A percentile compares a stretch with the other conserved stretches of the same genome.
These are phyloP conservation scores for Tragelaphus scriptus DNA, from an alignment of 2,113 vertebrate species.

Conservation along the genomic window DNA sequence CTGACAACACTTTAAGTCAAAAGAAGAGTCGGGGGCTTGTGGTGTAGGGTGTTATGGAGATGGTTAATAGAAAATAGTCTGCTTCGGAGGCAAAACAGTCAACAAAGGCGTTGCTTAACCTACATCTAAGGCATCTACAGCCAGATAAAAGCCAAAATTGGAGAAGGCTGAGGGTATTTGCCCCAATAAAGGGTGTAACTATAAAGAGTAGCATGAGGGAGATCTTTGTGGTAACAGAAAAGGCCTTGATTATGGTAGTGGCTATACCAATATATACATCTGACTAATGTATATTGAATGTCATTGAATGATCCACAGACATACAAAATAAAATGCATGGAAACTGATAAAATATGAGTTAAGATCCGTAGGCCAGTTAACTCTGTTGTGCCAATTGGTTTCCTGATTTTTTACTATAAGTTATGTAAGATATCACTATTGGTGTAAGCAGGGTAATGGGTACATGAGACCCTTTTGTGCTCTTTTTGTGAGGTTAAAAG, in stretches of 20 bases:
- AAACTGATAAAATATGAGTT: not conserved
- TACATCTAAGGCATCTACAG: not conserved
- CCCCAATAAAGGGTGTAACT: not conserved
- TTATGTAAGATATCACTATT: not conserved
- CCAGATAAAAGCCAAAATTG: not conserved
- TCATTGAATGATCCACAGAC: not conserved
- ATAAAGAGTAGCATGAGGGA: not conserved
- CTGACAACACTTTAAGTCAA: not conserved
- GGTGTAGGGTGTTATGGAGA: not conserved
- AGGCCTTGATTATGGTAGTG: not conserved
- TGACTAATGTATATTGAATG: not conserved
- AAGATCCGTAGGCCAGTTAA: not conserved
- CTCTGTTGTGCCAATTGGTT: not conserved
- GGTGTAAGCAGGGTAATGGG: not conserved
- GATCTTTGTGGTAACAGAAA: not conserved
- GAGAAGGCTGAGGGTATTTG: not conserved
- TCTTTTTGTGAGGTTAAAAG: constrained; percentile 1
- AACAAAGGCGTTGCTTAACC: not conserved
- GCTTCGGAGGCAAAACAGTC: not conserved
- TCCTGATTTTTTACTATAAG: not conserved
- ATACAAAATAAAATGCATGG: not conserved
- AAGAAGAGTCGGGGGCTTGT: not conserved
- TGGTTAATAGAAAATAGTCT: not conserved
- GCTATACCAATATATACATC: not conserved
- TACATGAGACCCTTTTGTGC: not conserved